These are phyloP conservation scores for Gnathonemus echidnorhynchus DNA, from an alignment of 2,113 vertebrate genomes.

Conservation along the genomic window DNA sequence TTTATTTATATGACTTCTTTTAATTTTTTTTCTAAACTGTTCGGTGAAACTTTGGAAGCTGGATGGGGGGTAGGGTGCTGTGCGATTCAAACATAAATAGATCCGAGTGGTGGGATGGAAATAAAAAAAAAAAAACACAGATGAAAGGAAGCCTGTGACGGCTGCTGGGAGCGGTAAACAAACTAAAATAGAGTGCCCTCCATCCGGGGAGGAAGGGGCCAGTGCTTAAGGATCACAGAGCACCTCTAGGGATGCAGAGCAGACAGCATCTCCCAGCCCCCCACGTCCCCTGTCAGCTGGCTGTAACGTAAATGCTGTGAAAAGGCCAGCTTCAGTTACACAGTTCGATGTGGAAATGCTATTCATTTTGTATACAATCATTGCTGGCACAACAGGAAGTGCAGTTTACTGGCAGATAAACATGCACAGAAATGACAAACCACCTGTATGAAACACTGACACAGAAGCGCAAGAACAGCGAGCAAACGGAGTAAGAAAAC, in stretches of 20 bases:
- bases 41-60: not conserved
- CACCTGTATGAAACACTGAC: not conserved
- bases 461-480: not conserved
- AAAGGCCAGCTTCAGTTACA: not conserved
- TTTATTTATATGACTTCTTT: not conserved
- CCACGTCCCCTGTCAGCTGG: not conserved
- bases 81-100: not conserved
- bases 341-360: not conserved
- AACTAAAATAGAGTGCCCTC: constrained; percentile 7
- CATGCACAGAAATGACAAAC: not conserved
- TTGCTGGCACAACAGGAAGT: not conserved
- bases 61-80: not conserved
- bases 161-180: not conserved
- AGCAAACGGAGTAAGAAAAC: not conserved
- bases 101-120: not conserved
- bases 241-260: not conserved
- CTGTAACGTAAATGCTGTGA: not conserved
- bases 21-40: not conserved
- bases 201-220: not conserved
- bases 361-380: not conserved
- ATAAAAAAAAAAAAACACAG: not conserved
- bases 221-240: not conserved
- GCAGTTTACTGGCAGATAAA: not conserved
- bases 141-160: constrained; percentile 4
- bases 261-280: not conserved